Conservation (phyloP, 2,113 vertebrate species). For the Sterrhoptilus dennistouni region DNA sequence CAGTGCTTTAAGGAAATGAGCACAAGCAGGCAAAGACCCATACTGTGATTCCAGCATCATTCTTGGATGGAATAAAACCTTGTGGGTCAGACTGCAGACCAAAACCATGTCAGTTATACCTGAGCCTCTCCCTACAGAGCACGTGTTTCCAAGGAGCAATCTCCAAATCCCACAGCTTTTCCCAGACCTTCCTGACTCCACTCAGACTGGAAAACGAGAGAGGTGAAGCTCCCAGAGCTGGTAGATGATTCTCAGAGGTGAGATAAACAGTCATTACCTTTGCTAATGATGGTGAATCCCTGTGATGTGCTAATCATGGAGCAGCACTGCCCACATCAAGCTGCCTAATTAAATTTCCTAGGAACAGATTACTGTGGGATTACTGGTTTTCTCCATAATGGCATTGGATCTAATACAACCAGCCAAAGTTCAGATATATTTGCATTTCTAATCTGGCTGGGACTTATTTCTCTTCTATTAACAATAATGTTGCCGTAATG, state of each 20-base stretch:
- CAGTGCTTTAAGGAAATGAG: background rate
- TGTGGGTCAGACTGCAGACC: background rate
- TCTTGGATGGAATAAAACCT: background rate
- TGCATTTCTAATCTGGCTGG: background rate
- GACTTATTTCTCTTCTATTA: background rate
- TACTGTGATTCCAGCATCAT: background rate
- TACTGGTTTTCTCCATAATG: background rate
- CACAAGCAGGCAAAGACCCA: background rate
- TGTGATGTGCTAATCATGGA: background rate
- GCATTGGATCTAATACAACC: background rate
- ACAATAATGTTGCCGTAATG: background rate
- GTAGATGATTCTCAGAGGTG: background rate
- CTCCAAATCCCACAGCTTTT: background rate
- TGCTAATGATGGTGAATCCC: background rate
- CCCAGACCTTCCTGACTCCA: background rate
- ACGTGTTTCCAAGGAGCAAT: fast-evolving
- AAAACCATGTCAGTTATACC: fast-evolving
- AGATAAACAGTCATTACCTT: background rate
- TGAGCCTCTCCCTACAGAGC: background rate
- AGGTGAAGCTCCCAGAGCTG: background rate
- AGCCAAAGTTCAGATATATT: background rate
- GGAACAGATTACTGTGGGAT: background rate
- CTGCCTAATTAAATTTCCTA: background rate
- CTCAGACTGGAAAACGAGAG: background rate
- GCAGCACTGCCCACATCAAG: fast-evolving